These are phyloP conservation scores for Notolepis coatsorum DNA, from an alignment of 2,797 vertebrate genomes.

Conservation along the genomic window DNA sequence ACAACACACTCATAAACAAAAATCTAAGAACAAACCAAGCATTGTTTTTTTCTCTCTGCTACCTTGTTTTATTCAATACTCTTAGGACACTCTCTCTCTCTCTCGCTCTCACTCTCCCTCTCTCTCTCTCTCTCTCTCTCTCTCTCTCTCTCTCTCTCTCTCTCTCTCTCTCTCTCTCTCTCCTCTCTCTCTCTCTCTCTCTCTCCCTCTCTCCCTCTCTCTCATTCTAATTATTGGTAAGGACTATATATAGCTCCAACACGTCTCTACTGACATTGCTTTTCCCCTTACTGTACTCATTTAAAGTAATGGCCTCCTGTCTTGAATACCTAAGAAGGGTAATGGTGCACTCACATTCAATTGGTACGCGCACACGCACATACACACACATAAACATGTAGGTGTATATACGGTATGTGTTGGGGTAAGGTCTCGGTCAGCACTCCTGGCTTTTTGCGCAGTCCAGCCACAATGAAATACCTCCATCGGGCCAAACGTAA, in stretches of 20 bases:
- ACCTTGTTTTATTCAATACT: neutral
- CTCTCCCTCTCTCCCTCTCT: slow-evolving; percentile 2
- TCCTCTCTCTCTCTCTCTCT: neutral
- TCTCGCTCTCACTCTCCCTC: neutral
- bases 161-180: neutral
- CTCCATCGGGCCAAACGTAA: slow-evolving; percentile 62
- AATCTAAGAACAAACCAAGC: neutral
- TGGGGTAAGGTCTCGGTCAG: slow-evolving; percentile 51
- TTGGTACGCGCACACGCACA: too few relatives aligned
- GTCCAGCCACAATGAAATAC: slow-evolving; percentile 46
- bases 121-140: neutral
- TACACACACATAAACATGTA: too few relatives aligned
- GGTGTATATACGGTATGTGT: neutral
- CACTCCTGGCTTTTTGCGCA: slow-evolving; percentile 42
- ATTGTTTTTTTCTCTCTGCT: neutral
- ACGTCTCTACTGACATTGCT: slow-evolving; percentile 4
- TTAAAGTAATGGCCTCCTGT: slow-evolving; percentile 6
- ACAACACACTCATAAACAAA: neutral
- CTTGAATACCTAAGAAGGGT: slow-evolving; percentile 17
- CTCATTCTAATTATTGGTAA: slow-evolving; percentile 12
- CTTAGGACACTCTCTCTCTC: neutral
- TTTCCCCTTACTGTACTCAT: slow-evolving; percentile 11
- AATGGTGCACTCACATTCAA: neutral
- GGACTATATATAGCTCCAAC: neutral
- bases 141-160: neutral